Base-by-base conservation (phyloP, 2,797 vertebrate genomes). In the Iguana delicatissima region DNA sequence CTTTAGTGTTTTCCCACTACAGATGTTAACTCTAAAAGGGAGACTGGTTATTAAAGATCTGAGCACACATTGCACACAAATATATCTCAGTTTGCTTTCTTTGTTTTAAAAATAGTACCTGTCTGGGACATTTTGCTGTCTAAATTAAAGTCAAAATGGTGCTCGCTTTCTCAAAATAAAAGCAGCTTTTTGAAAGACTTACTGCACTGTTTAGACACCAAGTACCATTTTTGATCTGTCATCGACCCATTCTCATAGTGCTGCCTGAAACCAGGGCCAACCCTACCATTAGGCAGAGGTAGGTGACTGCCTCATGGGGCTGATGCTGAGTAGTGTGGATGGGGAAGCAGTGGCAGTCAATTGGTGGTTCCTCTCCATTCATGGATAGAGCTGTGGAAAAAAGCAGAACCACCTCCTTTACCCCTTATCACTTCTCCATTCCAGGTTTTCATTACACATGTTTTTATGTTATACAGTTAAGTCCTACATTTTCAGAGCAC, bases 1-100 rank as follows among this genome's bases (percentile, higher is more conserved):
- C 42, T 59, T 29, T 22, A 29, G 10, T 9, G 2, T 52, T 22
- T 10, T 57, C 35, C 77, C 42, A 81, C 55, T n/a, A 62, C n/a
- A 38, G 26, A 4, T 82, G 89, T 62, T 94, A 76, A 88, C 32
- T 29, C 0, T 13, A 72, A 91, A 89, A 88, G 89, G 16, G 57
- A 64, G 67, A 35, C 13, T 62, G 46, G 24, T 57, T 35, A 42
- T 18, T 82, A 14, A 38, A 9, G n/a, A 20, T 89, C 35, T 35
- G n/a, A 22, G 18, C 6, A 16, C 32, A 20, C n/a, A 24, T 20
- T 6, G 38, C 18, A 50, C 14, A 67, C 22, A 80, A 76, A 6
- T 32, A 64, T 4, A 55, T 16, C 22, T 83, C 72, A 12, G 6
- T 10, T 26, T 10, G 7, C 42, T 12, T 57, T 81, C 2, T 42